phyloP scores from a whole-genome alignment of 1,140 invertebrate species.

The Ruditapes philippinarum region DNA sequence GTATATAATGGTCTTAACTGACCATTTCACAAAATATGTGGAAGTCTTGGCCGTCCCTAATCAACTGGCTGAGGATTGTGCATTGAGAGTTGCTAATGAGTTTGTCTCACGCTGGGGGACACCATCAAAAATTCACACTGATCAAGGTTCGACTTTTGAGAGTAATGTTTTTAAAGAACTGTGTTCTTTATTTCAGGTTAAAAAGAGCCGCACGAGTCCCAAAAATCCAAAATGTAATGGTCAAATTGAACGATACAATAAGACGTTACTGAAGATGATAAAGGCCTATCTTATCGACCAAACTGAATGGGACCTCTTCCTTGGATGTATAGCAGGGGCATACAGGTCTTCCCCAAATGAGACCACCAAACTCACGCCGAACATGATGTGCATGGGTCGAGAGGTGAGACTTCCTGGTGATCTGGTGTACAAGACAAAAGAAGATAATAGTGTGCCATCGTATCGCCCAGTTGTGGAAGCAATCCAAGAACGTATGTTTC shows the following conservation, averaged over 20 bases:
- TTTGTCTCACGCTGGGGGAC: no score
- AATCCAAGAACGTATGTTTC: not conserved
- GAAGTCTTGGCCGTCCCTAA: not conserved
- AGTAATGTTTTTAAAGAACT: not conserved
- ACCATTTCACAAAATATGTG: no score
- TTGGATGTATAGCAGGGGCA: constrained; percentile 41
- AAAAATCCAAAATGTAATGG: no score
- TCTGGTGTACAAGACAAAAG: not conserved
- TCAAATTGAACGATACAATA: no score
- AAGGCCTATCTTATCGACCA: not conserved
- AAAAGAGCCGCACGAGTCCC: not conserved
- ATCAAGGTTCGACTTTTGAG: not conserved
- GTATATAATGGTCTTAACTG: no score
- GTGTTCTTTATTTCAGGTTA: constrained; percentile 30
- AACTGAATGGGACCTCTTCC: constrained; percentile 64
- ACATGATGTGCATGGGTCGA: constrained; percentile 69
- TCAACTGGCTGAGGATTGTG: not conserved
- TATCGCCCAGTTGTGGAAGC: no score
- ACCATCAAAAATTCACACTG: no score
- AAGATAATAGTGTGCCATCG: no score
- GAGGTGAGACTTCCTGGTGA: constrained; percentile 65
- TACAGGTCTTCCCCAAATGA: constrained; percentile 64
- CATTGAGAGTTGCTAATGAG: not conserved
- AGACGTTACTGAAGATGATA: no score
- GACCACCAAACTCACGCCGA: constrained; percentile 60